Base-by-base conservation (phyloP, 2,888 invertebrate genomes). In the Xanthorhoe spadicearia region DNA sequence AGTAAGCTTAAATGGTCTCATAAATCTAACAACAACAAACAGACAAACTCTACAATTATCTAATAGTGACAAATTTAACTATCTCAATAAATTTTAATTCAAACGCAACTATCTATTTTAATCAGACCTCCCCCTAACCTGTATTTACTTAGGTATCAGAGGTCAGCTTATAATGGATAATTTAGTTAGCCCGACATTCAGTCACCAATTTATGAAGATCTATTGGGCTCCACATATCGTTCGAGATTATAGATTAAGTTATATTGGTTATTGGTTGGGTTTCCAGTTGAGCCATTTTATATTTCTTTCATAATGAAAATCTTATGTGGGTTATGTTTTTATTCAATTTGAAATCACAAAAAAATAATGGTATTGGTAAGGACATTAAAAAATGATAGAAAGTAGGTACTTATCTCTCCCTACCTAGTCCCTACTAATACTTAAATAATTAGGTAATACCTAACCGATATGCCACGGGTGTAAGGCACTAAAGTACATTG, bases 41-140 rank as follows among this genome's bases (percentile, higher is more conserved):
- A 64, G 8, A 52, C 57, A 68, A 60, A 73, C 70, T 72, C 69
- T 62, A 66, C 66, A 55, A 71, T 73, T 76, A 81, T 74, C 58
- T 50, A 74, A 77, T 79, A 76, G 73, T 71, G 73, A 77, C 77
- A 76, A 76, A 74, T 76, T 71, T 50, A 66, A 63, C 8, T 57
- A 59, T 10, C 28, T 28, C 48, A 52, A 76, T 80, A 70, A 74
- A 76, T 76, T 77, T 69, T 75, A 65, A 76, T 78, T 56, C 18
- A 64, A 72, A 58, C 58, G 43, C 61, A 35, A 8, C 59, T 18
- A 23, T 68, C 61, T 65, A 74, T 19, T 69, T 64, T 55, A 54
- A 64, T 53, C 23, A 38, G 68, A 68, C 35, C 68, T 56, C 55
- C 58, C n/a, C 15, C 53, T 64, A 68, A 53, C 64, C 64, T 72